Base-by-base conservation (phyloP, 64 coral and sea anemone genomes). In the Stichodactyla mertensii region DNA sequence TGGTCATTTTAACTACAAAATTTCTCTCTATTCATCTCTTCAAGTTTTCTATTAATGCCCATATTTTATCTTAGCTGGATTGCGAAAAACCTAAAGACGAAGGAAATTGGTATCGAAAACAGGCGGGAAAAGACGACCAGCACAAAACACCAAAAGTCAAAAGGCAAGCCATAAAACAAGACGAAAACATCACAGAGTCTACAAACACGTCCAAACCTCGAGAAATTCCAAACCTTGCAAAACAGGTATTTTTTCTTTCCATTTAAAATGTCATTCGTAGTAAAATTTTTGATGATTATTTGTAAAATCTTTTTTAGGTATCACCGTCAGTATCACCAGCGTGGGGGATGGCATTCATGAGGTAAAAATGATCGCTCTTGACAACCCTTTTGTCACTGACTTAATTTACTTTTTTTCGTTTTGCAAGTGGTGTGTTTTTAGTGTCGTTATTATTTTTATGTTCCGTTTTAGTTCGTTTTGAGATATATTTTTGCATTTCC, bases 61-160 rank as follows among this genome's bases (percentile, higher is more conserved):
- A 61, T 16, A 16, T 61, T 61, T 61, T 16, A 16, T 16, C 59
- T 61, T 81, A 52, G 78, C 22, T 53, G 31, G 16, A 52, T 19
- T 20, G 18, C 22, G 78, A 81, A 81, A 20, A 81, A 22, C 51
- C 15, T 54, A 81, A 14, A 16, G 78, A 81, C 10, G 53, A 54
- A 81, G 78, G 78, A 18, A 19, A 52, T 4, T 81, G 78, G 78
- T 81, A 81, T 81, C 78, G 78, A 16, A 81, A 81, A 53, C 13
- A 81, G 16, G 16, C 51, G 15, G 78, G 53, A 52, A 81, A 52
- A 18, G 14, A 2, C 6, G 78, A 81, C 7, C 36, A 81, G 16
- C 51, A 19, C 14, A 81, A 81, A 54, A 16, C 78, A 4, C 15
- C 78, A 12, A 55, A 81, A 81, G 14, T 5, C 11, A 74, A 74